Evolutionary conservation across 2,797 vertebrate species (phyloP).

Genomic region (Erethizon dorsatum): DNA sequence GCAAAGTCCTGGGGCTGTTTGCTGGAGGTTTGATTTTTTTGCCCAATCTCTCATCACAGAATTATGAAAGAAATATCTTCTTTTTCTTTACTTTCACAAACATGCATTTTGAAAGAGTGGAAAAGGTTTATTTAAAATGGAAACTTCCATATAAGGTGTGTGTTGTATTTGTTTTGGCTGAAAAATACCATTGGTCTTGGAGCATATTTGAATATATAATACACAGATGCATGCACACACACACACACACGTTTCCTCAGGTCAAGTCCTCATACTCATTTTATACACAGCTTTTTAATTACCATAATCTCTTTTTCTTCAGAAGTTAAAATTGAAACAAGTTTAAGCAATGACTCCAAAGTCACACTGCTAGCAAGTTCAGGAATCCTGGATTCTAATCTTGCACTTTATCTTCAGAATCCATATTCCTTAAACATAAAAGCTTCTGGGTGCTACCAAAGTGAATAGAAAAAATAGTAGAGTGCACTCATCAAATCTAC

Average conservation of each 20-base stretch:
- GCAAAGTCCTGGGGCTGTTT: neutral
- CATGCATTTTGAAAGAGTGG: neutral
- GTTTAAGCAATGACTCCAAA: neutral
- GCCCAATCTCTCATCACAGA: neutral
- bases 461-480: neutral
- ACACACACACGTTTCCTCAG: neutral
- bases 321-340: constrained; percentile 7
- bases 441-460: neutral
- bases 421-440: neutral
- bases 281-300: neutral
- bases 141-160: neutral
- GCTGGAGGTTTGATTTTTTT: no score
- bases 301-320: neutral
- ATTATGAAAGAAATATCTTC: neutral
- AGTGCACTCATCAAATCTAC: neutral
- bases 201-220: neutral
- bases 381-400: neutral
- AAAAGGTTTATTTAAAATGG: neutral
- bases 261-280: neutral
- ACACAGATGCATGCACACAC: neutral
- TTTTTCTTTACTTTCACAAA: neutral
- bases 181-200: neutral
- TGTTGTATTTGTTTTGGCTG: neutral
- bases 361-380: neutral
- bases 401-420: neutral